Base-by-base conservation (phyloP, 2,797 vertebrate genomes). In the Petrocephalus sullivani region DNA sequence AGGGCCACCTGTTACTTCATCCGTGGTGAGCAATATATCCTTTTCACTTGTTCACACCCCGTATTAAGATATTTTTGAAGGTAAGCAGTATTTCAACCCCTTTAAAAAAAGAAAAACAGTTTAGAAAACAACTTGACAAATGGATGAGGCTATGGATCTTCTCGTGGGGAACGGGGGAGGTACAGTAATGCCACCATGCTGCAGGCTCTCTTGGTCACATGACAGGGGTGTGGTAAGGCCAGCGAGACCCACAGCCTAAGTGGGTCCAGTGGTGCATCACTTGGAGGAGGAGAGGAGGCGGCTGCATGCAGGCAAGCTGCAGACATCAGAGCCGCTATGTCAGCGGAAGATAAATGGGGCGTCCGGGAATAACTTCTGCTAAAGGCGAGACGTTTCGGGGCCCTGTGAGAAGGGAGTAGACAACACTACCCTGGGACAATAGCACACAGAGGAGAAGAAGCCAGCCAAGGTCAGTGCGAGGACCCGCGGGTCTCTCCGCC, bases 341-440 rank as follows among this genome's bases (percentile, higher is more conserved):
- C 85, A 51, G 71, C 85, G 33, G 56, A 87, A 83, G 88, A 89
- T 89, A 87, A 87, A 89, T 89, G 85, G 75, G 88, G 16, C 23
- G 0, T 41, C 37, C 75, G 2, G 57, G 71, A 71, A 58, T n/a
- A 64, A 58, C 58, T 58, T 51, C 64, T 64, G 71, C 53, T 82
- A 87, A 86, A 64, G 67, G 57, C 7, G 75, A 61, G 49, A 60
- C 28, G 16, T 23, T 82, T n/a, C 2, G 46, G 33, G 37, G 19
- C 41, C 41, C 78, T 49, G 19, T 12, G 41, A 16, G 16, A 41
- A 7, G 2, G 16, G n/a, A 82, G 46, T 1, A 82, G 16, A 51
- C 41, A 46, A n/a, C n/a, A 37, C 37, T 81, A 21, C 16, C 2
- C 19, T 49, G 75, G 67, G 4, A 75, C 67, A 37, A 19, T 28